Evolutionary conservation across 2,113 vertebrate species (phyloP), one percentile per base, ranked within the genome.

Genomic region (Chitala chitala): DNA sequence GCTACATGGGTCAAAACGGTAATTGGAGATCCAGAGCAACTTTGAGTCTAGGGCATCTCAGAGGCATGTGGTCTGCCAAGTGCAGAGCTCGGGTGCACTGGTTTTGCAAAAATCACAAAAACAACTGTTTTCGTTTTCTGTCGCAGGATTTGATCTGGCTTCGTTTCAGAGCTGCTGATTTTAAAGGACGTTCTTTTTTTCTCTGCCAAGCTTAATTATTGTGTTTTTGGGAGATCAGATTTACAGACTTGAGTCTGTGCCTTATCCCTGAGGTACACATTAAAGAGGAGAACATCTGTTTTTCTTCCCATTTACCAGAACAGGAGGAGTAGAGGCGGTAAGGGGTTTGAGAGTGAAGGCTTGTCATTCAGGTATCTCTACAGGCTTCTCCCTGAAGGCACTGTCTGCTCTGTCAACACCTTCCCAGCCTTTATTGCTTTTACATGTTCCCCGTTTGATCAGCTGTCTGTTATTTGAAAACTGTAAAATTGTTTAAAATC

Each of bases 261-360:
- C 36, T 26, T 58, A 63, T 61, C 63, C 61, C 26, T 42, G 24
- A 59, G 74, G 48, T 29, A 48, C 3, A 22, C 29, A 29, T 76
- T 76, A 53, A 36, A 38, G 33, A 64, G 69, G 12, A 38, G 56
- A 64, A 77, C 54, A 74, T 77, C 71, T 74, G 71, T 33, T 22
- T 42, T 59, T 22, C 9, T 55, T 12, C 76, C 42, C 10, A n/a
- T 31, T 31, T 31, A 9, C 54, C 46, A 26, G 22, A 55, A n/a
- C 2, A 22, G 53, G 3, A 22, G 15, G 3, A 46, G 3, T 55
- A 22, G 53, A n/a, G 22, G 22, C n/a, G 20, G 20, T 2, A 55
- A n/a, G 6, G n/a, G 20, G 20, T 22, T 55, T 17, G 53, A 22
- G n/a, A 55, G 22, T 55, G 53, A 55, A 2, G 2, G 15, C 15